Conservation (phyloP, 2,888 invertebrate species). For the Xestia sexstrigata region DNA sequence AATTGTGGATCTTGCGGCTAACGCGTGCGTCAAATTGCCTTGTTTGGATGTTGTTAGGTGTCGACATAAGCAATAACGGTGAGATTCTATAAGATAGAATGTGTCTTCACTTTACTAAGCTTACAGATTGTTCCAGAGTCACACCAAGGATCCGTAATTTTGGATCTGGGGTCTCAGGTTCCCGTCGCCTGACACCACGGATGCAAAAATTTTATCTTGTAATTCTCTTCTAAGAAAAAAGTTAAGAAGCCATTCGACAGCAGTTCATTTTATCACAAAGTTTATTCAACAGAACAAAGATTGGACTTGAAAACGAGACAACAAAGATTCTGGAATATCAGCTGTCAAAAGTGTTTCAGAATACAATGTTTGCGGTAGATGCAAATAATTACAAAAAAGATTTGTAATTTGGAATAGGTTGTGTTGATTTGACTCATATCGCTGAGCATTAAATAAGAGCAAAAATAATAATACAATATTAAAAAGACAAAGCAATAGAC, state of each 20-base stretch:
- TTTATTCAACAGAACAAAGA: neutral
- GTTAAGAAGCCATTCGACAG: no score
- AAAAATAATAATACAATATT: neutral
- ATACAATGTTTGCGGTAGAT: no score
- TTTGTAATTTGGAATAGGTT: neutral
- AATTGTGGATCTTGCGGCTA: constrained; percentile 76
- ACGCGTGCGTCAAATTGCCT: constrained; percentile 80
- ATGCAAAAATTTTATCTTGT: no score
- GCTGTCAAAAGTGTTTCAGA: no score
- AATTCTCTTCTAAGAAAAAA: no score
- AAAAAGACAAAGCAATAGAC: constrained; percentile 32
- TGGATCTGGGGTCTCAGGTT: neutral
- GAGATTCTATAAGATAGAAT: constrained; percentile 11
- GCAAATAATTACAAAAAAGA: neutral
- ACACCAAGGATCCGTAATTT: neutral
- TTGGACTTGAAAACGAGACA: no score
- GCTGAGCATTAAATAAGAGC: neutral
- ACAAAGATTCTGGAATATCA: no score
- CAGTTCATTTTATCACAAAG: neutral
- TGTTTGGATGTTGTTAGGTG: constrained; percentile 68
- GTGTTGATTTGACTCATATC: neutral
- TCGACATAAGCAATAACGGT: constrained; percentile 45
- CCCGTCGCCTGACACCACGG: neutral
- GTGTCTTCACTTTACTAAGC: neutral
- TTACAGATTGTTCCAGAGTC: neutral